These are phyloP conservation scores for Chloroclystis v-ata DNA, from an alignment of 2,888 invertebrate genomes.

Conservation along the genomic window DNA sequence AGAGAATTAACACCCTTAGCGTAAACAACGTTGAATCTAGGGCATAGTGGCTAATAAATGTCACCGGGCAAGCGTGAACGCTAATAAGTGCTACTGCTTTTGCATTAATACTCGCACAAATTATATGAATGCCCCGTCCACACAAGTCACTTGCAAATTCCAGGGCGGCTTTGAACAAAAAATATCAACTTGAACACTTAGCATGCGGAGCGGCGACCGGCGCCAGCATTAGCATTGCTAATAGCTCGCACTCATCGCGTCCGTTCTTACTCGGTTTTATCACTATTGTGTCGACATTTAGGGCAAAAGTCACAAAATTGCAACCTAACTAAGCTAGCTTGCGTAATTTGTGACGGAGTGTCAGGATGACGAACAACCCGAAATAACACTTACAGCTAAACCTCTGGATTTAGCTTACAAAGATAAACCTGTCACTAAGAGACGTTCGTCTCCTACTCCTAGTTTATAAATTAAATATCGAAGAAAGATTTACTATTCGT, in stretches of 20 bases:
- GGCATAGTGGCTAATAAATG: too few relatives aligned
- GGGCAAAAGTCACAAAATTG: slow-evolving; percentile 20
- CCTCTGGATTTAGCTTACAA: too few relatives aligned
- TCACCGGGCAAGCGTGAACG: slow-evolving; percentile 4
- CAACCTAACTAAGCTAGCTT: too few relatives aligned
- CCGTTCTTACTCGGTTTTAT: slow-evolving; percentile 13
- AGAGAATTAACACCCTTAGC: too few relatives aligned
- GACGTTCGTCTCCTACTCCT: too few relatives aligned
- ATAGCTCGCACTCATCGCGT: slow-evolving; percentile 38
- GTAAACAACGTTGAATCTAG: too few relatives aligned
- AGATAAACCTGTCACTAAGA: too few relatives aligned
- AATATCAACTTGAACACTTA: slow-evolving; percentile 44
- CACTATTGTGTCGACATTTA: slow-evolving; percentile 2
- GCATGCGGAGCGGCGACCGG: slow-evolving; percentile 34
- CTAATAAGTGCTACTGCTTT: neutral
- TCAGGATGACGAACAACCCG: too few relatives aligned
- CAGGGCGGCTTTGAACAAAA: slow-evolving; percentile 23
- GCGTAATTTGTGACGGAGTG: too few relatives aligned
- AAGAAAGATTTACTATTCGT: too few relatives aligned
- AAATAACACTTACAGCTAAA: too few relatives aligned
- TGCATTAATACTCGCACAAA: neutral
- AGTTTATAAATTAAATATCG: too few relatives aligned
- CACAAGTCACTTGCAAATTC: slow-evolving; percentile 12
- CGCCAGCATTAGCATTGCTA: slow-evolving; percentile 60
- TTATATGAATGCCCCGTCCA: slow-evolving; percentile 2